Evolutionary conservation across 2,797 vertebrate species (phyloP).

Genomic region (Myotis daubentonii): DNA sequence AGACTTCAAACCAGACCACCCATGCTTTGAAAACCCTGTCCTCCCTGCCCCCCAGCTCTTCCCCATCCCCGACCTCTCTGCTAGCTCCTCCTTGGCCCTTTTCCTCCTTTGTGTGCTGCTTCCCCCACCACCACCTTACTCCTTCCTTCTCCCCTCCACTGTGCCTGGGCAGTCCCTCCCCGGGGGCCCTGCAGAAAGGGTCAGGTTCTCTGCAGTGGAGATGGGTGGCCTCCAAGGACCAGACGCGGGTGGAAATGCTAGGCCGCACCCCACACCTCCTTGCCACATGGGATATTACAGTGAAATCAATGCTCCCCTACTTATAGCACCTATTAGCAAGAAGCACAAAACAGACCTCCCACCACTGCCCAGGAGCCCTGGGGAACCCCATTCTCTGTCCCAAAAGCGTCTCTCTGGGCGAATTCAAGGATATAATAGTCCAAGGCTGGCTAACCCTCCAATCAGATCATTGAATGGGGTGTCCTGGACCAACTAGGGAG

Average conservation of each 20-base stretch:
- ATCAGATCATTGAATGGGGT: not conserved
- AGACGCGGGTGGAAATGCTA: not conserved
- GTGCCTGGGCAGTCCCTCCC: not conserved
- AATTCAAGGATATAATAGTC: not conserved
- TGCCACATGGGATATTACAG: not conserved
- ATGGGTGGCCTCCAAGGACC: not conserved
- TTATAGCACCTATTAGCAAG: not conserved
- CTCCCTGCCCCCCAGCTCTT: not conserved
- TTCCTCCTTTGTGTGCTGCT: not conserved
- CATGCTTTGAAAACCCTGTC: not conserved
- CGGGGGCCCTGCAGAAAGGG: not conserved
- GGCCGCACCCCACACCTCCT: not conserved
- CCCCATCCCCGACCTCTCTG: not conserved
- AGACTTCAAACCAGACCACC: not conserved
- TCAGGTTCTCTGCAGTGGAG: not conserved
- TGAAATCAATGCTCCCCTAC: not conserved
- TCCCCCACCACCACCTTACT: not conserved
- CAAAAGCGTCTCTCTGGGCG: not conserved
- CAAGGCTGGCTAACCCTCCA: not conserved
- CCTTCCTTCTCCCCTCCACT: too few relatives aligned
- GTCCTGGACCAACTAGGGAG: not conserved
- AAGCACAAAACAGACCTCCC: not conserved
- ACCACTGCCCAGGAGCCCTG: not conserved
- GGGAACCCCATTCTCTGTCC: not conserved
- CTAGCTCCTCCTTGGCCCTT: not conserved